phyloP scores from a whole-genome alignment of 2,888 invertebrate species.

The Parnassius orleans region DNA sequence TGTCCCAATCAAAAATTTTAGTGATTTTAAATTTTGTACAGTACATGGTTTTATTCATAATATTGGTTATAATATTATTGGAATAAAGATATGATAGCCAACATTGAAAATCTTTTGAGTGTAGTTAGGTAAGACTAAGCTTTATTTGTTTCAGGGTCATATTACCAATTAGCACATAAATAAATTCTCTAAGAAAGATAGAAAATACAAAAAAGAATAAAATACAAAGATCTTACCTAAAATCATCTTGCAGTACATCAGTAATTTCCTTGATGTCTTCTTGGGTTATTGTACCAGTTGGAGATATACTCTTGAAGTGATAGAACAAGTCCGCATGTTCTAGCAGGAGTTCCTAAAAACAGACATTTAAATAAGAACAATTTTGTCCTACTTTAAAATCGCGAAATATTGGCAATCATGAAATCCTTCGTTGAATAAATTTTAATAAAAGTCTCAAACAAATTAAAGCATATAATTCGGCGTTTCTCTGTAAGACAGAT shows the following conservation, averaged over 20 bases:
- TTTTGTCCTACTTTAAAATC: neutral
- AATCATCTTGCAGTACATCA: slow-evolving; percentile 94
- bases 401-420: no score
- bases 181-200: no score
- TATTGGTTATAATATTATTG: neutral
- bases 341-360: slow-evolving; percentile 87
- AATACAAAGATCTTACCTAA: slow-evolving; percentile 80
- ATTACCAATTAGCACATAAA: no score
- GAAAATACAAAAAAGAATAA: neutral
- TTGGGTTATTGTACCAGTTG: slow-evolving; percentile 94
- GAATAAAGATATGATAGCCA: neutral
- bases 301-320: slow-evolving; percentile 94
- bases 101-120: neutral
- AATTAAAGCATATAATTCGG: no score
- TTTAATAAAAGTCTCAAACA: no score
- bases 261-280: slow-evolving; percentile 97
- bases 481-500: no score
- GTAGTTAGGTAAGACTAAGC: no score
- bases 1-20: no score
- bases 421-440: no score
- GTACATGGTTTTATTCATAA: no score
- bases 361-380: neutral
- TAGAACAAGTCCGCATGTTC: slow-evolving; percentile 97
- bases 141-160: no score
- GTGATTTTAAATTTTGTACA: no score